These are phyloP conservation scores for Lepetodrilus schrolli DNA, from an alignment of 2,888 invertebrate genomes.

Conservation along the genomic window DNA sequence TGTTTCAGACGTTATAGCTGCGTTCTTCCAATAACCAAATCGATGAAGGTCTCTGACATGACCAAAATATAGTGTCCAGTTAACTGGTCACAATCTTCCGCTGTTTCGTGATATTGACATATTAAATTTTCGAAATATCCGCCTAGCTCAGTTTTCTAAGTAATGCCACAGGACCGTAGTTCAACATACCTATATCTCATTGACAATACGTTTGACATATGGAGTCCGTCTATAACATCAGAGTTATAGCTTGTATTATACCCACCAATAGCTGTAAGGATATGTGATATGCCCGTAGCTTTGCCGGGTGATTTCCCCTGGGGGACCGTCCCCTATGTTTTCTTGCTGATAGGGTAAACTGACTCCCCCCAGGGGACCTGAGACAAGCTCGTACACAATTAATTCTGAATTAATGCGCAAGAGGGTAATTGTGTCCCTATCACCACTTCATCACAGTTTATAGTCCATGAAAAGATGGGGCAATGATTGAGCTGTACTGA, in stretches of 20 bases:
- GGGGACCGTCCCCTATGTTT: conserved; percentile 7
- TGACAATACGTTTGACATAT: not conserved
- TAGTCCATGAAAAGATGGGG: not conserved
- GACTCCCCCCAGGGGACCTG: not conserved
- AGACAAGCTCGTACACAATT: conserved; percentile 11
- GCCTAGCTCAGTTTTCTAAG: too few relatives aligned
- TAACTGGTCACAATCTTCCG: too few relatives aligned
- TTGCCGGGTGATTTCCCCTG: not conserved
- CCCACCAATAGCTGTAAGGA: not conserved
- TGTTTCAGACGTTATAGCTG: too few relatives aligned
- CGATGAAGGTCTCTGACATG: too few relatives aligned
- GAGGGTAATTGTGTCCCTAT: not conserved
- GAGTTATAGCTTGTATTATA: conserved; percentile 1
- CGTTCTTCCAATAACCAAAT: too few relatives aligned
- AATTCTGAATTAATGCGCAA: conserved; percentile 21
- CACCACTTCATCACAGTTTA: not conserved
- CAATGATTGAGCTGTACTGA: too few relatives aligned
- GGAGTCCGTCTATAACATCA: not conserved
- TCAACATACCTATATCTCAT: not conserved
- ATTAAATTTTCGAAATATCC: too few relatives aligned
- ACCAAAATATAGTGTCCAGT: too few relatives aligned
- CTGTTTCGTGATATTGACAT: too few relatives aligned
- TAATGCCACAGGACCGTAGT: too few relatives aligned
- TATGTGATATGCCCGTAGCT: not conserved
- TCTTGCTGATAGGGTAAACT: conserved; percentile 13